Evolutionary conservation across 2,888 invertebrate species (phyloP).

Genomic region (Rhopalosiphum nymphaeae): DNA sequence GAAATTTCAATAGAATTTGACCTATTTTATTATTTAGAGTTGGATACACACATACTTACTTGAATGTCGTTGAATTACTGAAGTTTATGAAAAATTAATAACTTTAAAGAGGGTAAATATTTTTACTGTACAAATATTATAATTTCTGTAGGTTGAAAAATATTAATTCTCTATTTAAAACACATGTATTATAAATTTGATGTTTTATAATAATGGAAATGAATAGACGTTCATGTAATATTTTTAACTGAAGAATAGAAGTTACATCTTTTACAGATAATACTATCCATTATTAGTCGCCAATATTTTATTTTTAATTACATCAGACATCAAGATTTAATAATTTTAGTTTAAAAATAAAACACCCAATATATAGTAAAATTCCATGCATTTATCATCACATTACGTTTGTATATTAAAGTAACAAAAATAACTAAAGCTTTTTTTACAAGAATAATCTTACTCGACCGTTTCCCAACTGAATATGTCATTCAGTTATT

Average conservation of each 20-base stretch:
- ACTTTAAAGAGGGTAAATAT: not conserved
- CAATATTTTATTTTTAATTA: not conserved
- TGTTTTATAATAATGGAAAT: not conserved
- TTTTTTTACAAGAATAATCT: too few species aligned
- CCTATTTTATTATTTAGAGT: not conserved
- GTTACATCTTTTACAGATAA: not conserved
- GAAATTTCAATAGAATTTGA: not conserved
- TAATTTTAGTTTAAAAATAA: not conserved
- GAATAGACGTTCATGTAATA: not conserved
- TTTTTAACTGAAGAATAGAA: not conserved
- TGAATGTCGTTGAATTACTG: not conserved
- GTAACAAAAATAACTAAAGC: not conserved
- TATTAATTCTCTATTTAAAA: not conserved
- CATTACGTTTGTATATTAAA: not conserved
- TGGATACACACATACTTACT: not conserved
- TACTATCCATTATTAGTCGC: not conserved
- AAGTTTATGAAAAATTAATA: not conserved
- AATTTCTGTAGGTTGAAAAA: not conserved
- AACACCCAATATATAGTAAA: not conserved
- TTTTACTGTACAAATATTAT: not conserved
- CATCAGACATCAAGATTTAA: not conserved
- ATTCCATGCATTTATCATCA: not conserved
- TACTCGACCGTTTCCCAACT: too few species aligned
- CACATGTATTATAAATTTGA: not conserved
- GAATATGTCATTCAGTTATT: too few species aligned